These are phyloP conservation scores for Cyprinus carpio DNA, from an alignment of 2,113 vertebrate species.

Conservation along the genomic window DNA sequence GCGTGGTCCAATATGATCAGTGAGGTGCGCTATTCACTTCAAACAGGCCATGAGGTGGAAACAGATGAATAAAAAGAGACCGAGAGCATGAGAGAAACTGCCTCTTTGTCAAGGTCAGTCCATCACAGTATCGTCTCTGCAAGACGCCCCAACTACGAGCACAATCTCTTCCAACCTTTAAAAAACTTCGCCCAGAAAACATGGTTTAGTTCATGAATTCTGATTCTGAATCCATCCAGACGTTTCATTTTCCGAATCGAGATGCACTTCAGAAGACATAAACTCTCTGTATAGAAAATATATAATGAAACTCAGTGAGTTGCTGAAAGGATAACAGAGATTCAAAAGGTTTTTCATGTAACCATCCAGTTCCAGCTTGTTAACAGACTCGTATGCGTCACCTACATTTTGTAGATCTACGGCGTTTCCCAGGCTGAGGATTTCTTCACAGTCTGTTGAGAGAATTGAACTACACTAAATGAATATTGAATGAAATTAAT, in stretches of 20 bases:
- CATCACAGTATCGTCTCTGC: background rate
- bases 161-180: background rate
- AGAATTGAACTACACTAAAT: background rate
- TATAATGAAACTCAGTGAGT: background rate
- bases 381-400: background rate
- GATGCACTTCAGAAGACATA: background rate
- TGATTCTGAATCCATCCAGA: conserved; percentile 7
- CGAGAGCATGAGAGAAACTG: background rate
- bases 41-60: conserved; percentile 5
- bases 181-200: background rate
- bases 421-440: background rate
- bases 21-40: conserved; percentile 25
- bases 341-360: conserved; percentile 12
- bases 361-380: conserved; percentile 20
- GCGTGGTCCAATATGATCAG: conserved; percentile 5
- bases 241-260: background rate
- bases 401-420: conserved; percentile 1
- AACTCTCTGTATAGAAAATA: conserved; percentile 25
- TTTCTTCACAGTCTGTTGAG: background rate
- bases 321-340: background rate
- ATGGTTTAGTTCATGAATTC: background rate
- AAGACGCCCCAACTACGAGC: background rate
- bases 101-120: conserved; percentile 32
- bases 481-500: background rate
- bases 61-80: background rate